Base-by-base conservation (phyloP, 2,113 vertebrate species). In the Eretmochelys imbricata region DNA sequence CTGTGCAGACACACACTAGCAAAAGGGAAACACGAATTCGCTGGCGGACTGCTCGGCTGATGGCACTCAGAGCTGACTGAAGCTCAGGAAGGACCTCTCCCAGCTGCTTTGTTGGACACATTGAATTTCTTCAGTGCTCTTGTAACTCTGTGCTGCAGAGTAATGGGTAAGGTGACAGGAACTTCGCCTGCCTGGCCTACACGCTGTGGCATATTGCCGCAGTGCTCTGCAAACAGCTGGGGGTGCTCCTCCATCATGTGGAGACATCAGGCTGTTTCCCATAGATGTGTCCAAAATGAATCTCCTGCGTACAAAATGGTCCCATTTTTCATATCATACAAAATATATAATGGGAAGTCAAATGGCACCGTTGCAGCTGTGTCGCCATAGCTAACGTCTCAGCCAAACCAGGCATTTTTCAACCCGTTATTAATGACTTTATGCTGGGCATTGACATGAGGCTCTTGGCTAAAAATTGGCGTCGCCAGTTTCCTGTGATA, bases 41-140 rank as follows among this genome's bases (percentile, higher is more conserved):
- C 13, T 48, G 46, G 27, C 38, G 50, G 31, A 35, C 31, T 20
- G 9, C 88, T 91, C 17, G 48, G 46, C 1, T 93, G 89, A 93
- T 87, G 87, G 88, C 62, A 57, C 8, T 35, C 54, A 86, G 51
- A 90, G 13, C 25, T 76, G 48, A 69, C 12, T 55, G 27, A 78
- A 86, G 88, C 80, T 93, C 81, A 91, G 89, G 80, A 95, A 94
- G 29, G 88, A 42, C 24, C 90, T 96, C 82, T 75, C 85, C 81
- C 88, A 42, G 2, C 0, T 78, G 42, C 75, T 54, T 16, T n/a
- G 5, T 50, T 91, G 38, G 59, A 88, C 88, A 59, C 29, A 42
- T 25, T 42, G 69, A 82, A 48, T 1, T 0, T 84, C 88, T 84
- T 69, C 57, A 80, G 62, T 81, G 57, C 20, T 88, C 72, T 87